Evolutionary conservation across 2,888 invertebrate species (phyloP).

Genomic region (Phanerotoma sp.): DNA sequence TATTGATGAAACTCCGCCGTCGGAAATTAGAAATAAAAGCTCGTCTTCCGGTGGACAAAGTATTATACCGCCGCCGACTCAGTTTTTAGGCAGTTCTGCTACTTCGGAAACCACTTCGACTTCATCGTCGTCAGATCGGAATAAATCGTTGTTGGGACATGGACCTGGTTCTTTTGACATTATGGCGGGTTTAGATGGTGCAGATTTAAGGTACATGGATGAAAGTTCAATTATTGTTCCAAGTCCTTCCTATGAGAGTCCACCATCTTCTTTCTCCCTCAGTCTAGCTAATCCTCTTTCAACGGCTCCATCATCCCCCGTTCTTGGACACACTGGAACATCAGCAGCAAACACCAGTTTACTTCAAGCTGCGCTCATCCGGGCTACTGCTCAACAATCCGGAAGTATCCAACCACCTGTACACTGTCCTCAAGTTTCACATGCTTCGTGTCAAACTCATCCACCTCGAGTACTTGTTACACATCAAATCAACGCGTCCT

Average conservation of each 20-base stretch:
- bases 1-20: conserved; percentile 42
- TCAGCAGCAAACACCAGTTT: conserved; percentile 66
- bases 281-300: conserved; percentile 56
- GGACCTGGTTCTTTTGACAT: conserved; percentile 72
- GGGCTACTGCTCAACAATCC: conserved; percentile 65
- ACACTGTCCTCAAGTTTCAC: conserved; percentile 41
- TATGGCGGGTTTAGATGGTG: conserved; percentile 76
- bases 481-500: conserved; percentile 51
- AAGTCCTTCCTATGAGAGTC: conserved; percentile 77
- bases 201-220: conserved; percentile 89
- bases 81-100: conserved; percentile 71
- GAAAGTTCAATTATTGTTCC: conserved; percentile 83
- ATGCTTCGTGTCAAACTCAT: conserved; percentile 54
- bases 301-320: conserved; percentile 65
- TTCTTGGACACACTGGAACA: conserved; percentile 58
- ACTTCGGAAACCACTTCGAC: conserved; percentile 64
- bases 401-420: conserved; percentile 53
- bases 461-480: conserved; percentile 55
- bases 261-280: conserved; percentile 64
- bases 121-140: conserved; percentile 47
- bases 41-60: conserved; percentile 34
- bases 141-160: conserved; percentile 48
- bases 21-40: conserved; percentile 37
- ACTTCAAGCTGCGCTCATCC: conserved; percentile 72
- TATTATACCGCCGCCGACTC: conserved; percentile 72